phyloP scores from a whole-genome alignment of 2,113 vertebrate genomes.

The Otis tarda region DNA sequence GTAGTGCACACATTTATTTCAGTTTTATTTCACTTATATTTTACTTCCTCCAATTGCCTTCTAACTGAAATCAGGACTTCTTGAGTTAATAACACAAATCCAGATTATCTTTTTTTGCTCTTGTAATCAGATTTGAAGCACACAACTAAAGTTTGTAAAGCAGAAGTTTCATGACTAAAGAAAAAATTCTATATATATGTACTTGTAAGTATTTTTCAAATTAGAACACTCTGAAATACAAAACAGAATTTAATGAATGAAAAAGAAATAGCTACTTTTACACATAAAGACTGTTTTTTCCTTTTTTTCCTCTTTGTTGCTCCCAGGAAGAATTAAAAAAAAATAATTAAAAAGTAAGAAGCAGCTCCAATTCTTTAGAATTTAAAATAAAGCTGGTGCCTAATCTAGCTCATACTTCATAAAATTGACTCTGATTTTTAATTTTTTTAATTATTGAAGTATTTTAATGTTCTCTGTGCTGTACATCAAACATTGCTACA shows the following conservation, averaged over 20 bases:
- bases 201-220: not conserved
- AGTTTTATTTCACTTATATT: not conserved
- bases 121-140: not conserved
- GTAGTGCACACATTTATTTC: not conserved
- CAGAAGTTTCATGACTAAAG: not conserved
- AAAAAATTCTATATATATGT: not conserved
- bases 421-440: not conserved
- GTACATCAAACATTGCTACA: not conserved
- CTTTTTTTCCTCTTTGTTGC: accelerated
- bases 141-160: not conserved
- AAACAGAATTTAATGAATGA: not conserved
- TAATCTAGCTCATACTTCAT: not conserved
- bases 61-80: not conserved
- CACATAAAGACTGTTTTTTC: too few species aligned
- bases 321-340: not conserved
- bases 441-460: not conserved
- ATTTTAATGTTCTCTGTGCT: not conserved
- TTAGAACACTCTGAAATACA: not conserved
- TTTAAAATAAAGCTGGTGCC: not conserved
- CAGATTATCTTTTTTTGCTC: not conserved
- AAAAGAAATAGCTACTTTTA: not conserved
- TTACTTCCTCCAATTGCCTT: not conserved
- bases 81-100: not conserved
- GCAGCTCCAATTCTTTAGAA: not conserved
- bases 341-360: not conserved